Evolutionary conservation across 2,797 vertebrate genomes (phyloP).

Genomic region (Gymnodraco acuticeps): DNA sequence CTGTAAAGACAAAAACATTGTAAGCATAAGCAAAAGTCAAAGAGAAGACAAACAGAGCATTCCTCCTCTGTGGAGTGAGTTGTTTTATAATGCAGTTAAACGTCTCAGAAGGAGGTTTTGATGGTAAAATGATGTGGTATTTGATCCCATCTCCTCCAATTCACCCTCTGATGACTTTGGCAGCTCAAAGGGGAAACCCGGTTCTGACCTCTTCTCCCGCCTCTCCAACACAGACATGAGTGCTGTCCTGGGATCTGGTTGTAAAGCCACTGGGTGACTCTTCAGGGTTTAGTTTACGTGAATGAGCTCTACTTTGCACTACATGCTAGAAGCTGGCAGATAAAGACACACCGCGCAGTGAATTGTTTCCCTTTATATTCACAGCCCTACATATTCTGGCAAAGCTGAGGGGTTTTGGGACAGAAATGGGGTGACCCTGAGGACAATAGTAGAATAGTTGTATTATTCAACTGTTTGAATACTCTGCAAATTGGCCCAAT

Average conservation of each 20-base stretch:
- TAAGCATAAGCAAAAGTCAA: no score
- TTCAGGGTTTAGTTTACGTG: constrained; percentile 16
- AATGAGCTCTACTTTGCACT: constrained; percentile 14
- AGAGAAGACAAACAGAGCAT: neutral
- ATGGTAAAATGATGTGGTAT: constrained; percentile 57
- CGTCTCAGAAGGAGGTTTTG: constrained; percentile 50
- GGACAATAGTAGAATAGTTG: constrained; percentile 7
- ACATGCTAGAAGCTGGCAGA: neutral
- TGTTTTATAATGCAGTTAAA: constrained; percentile 43
- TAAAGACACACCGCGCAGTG: neutral
- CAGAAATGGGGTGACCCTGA: constrained; percentile 40
- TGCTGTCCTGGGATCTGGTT: constrained; percentile 30
- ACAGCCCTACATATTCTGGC: constrained; percentile 38
- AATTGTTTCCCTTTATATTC: constrained; percentile 39
- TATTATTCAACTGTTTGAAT: constrained; percentile 25
- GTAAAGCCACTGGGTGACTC: constrained; percentile 42
- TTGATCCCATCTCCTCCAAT: constrained; percentile 53
- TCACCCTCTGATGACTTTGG: constrained; percentile 64
- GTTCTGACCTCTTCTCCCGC: constrained; percentile 25
- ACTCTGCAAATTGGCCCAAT: constrained; percentile 8
- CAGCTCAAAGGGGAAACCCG: constrained; percentile 49
- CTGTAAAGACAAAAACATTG: no score
- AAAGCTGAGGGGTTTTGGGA: constrained; percentile 21
- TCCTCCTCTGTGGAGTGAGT: constrained; percentile 12
- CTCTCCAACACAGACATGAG: constrained; percentile 37